Base-by-base conservation (phyloP, 1,140 invertebrate species). In the Sycophaga agraensis region DNA sequence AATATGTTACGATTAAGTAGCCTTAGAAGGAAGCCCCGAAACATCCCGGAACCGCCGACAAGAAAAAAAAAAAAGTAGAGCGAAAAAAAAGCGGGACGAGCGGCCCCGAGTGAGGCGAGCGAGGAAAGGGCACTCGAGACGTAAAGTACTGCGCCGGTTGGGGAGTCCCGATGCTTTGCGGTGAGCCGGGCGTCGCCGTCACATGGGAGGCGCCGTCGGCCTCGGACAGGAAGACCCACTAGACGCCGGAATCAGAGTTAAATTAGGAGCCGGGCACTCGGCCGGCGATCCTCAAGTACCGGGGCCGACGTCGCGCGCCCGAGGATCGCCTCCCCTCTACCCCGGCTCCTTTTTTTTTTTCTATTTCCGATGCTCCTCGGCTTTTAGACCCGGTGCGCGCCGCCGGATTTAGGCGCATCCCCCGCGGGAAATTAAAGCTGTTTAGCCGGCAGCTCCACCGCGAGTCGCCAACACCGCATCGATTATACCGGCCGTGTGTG, bases 181-280 rank as follows among this genome's bases (percentile, higher is more conserved):
- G 46, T 49, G 46, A 4, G 11, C 11, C 21, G n/a, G n/a, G n/a
- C n/a, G n/a, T n/a, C n/a, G n/a, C n/a, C n/a, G 24, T n/a, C 8
- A n/a, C 24, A n/a, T 16, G 6, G 1, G 7, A 35, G 55, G 45
- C 55, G 55, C 55, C 55, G n/a, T n/a, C n/a, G n/a, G 49, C 43
- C 43, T 49, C 16, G 45, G 26, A 9, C 57, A 51, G 48, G 55
- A 57, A 57, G 55, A 37, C 22, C 21, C 8, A 1, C 55, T 34
- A 57, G 55, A 57, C 42, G 43, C 62, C 48, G 59, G 58, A 68
- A 71, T 71, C 68, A 71, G 65, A 72, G 65, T 50, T 53, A 65
- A 71, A 72, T 72, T 72, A 71, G 64, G 53, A 49, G n/a, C 6
- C 24, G n/a, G 28, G 7, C 21, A 26, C 42, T 37, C 24, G 19